These are phyloP conservation scores for Oncorhynchus mykiss DNA, from an alignment of 2,113 vertebrate species.

Conservation along the genomic window DNA sequence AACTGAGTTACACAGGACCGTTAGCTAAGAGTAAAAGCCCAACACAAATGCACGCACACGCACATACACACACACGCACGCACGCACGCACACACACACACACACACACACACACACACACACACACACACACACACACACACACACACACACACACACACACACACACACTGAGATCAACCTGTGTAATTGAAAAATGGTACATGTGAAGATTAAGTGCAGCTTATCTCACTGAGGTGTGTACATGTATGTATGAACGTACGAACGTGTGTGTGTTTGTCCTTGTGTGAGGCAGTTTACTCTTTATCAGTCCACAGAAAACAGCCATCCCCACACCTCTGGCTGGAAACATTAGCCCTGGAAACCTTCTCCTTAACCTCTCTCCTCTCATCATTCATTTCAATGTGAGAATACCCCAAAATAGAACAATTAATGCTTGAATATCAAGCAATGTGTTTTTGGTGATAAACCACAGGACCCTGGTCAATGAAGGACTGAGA, in stretches of 20 bases:
- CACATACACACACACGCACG: not conserved
- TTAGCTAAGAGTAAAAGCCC: too few relatives aligned
- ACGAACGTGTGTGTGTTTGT: not conserved
- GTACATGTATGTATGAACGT: not conserved
- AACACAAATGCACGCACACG: not conserved
- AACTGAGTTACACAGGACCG: too few relatives aligned
- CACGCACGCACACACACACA: not conserved
- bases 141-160: too few relatives aligned
- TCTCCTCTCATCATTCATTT: not conserved
- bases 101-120: not conserved
- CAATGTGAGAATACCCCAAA: not conserved
- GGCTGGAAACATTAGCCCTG: constrained; percentile 11
- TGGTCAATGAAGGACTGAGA: too few relatives aligned
- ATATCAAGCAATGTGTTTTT: too few relatives aligned
- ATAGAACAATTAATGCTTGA: not conserved
- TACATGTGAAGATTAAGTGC: constrained; percentile 38
- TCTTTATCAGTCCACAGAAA: constrained; percentile 24
- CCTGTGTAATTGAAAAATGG: constrained; percentile 51
- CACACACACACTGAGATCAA: not conserved
- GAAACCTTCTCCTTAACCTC: too few relatives aligned
- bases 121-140: not conserved
- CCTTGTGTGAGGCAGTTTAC: not conserved
- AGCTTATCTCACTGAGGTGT: constrained; percentile 39
- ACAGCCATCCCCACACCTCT: constrained; percentile 27
- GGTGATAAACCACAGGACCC: too few relatives aligned